phyloP scores from a whole-genome alignment of 1,140 invertebrate genomes.

The Pogonus chalceus region DNA sequence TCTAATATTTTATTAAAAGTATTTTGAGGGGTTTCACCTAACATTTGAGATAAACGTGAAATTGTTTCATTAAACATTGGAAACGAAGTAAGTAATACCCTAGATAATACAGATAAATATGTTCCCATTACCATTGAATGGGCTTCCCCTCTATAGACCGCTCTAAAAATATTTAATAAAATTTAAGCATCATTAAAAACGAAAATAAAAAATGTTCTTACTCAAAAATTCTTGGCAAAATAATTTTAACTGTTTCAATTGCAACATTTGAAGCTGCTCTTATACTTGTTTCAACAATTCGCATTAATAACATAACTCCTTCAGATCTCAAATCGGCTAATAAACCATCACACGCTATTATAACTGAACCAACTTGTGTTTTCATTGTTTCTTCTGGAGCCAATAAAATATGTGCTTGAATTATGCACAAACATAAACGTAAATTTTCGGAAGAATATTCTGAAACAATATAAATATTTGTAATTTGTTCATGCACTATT shows the following conservation, averaged over 20 bases:
- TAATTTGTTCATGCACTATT: slow-evolving; percentile 8
- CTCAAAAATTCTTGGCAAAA: slow-evolving; percentile 55
- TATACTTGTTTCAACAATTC: slow-evolving; percentile 62
- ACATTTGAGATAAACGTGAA: slow-evolving; percentile 40
- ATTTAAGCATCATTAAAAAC: slow-evolving; percentile 15
- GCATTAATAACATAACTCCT: slow-evolving; percentile 62
- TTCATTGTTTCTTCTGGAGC: slow-evolving; percentile 68
- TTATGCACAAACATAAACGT: slow-evolving; percentile 64
- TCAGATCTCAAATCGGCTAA: slow-evolving; percentile 70
- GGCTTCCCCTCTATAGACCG: slow-evolving; percentile 53
- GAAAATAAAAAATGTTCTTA: slow-evolving; percentile 34
- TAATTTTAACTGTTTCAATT: slow-evolving; percentile 53
- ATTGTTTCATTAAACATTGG: slow-evolving; percentile 58
- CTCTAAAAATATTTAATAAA: slow-evolving; percentile 35
- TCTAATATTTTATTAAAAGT: slow-evolving; percentile 61
- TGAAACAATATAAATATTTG: slow-evolving; percentile 28
- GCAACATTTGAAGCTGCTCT: slow-evolving; percentile 52
- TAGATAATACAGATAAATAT: slow-evolving; percentile 64
- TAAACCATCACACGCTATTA: slow-evolving; percentile 55
- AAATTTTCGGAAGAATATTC: slow-evolving; percentile 75
- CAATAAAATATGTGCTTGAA: slow-evolving; percentile 74
- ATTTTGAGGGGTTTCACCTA: slow-evolving; percentile 38
- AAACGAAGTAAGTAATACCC: slow-evolving; percentile 65
- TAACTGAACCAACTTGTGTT: slow-evolving; percentile 55
- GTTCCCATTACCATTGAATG: slow-evolving; percentile 63